Conservation (phyloP, 2,888 invertebrate genomes). For the Rotaria macrura region DNA sequence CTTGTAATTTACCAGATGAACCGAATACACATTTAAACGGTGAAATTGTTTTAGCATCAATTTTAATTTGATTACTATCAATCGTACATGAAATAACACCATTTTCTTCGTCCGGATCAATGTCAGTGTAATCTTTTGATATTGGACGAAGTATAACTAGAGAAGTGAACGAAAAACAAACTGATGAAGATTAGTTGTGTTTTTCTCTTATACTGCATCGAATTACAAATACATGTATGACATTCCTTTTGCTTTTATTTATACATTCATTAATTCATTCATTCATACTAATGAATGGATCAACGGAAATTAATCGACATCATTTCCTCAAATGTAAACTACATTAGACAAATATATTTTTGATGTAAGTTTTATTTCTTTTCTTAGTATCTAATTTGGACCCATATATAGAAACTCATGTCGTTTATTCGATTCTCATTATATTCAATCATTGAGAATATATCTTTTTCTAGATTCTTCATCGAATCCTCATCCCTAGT, state of each 20-base stretch:
- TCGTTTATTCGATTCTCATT: not conserved
- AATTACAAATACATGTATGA: not conserved
- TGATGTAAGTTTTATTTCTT: not conserved
- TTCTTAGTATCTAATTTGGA: too few relatives aligned
- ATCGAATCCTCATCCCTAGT: too few relatives aligned
- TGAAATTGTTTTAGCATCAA: slow-evolving; percentile 7
- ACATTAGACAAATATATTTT: not conserved
- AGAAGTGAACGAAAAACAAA: not conserved
- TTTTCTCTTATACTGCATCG: not conserved
- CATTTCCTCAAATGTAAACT: not conserved
- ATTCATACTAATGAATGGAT: not conserved
- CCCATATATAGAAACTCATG: too few relatives aligned
- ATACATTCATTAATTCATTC: not conserved
- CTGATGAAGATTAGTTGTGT: not conserved
- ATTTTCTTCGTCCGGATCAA: not conserved
- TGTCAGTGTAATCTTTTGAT: not conserved
- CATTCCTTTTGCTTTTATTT: not conserved
- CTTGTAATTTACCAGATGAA: not conserved
- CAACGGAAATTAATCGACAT: not conserved
- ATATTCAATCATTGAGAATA: not conserved
- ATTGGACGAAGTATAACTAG: not conserved
- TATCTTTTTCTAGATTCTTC: not conserved
- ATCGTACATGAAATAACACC: not conserved
- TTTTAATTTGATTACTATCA: not conserved
- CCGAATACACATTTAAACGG: slow-evolving; percentile 1